Base-by-base conservation (phyloP, 2,797 vertebrate genomes). In the Onychomys leucogaster region DNA sequence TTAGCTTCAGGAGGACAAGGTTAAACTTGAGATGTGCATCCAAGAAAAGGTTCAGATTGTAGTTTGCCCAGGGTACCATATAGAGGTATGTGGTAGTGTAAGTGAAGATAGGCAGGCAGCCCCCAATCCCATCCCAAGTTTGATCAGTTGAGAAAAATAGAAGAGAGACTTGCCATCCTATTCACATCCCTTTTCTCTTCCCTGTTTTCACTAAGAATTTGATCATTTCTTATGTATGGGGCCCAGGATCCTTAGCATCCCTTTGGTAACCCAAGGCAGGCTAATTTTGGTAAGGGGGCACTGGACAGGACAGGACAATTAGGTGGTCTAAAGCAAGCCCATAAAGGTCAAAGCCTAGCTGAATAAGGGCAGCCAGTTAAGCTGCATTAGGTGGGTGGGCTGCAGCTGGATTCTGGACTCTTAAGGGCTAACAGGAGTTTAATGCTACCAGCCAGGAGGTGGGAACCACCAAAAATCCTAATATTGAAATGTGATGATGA, bases 271-370 rank as follows among this genome's bases (percentile, higher is more conserved):
- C 55, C 29, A 71, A 57, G 49, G 27, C 93, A 97, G 52, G 0
- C 89, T 78, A 97, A 92, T 4, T 96, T 97, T 87, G 83, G 29
- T 77, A 76, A 85, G 86, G 86, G 90, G 91, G 90, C 52, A 57
- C 63, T 59, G 29, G 61, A 0, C 3, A 73, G 85, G 94, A 61
- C 12, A 87, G 25, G 77, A 82, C 37, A 71, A 78, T 91, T 57
- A 92, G 92, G 87, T 41, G 73, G 91, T 37, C 59, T 63, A 83
- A 46, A 96, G 84, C 92, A 97, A 88, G 80, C 69, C 93, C 88
- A 91, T 49, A 73, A 96, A 80, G 82, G 82, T 37, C 75, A 78
- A 76, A 96, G 23, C 34, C 46, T 55, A 61, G 69, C 5, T 91
- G 63, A 17, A 55, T 87, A 94, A 95, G 89, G 69, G 57, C 61